Base-by-base conservation (phyloP, 1,140 invertebrate species). In the Drosophila truncata region DNA sequence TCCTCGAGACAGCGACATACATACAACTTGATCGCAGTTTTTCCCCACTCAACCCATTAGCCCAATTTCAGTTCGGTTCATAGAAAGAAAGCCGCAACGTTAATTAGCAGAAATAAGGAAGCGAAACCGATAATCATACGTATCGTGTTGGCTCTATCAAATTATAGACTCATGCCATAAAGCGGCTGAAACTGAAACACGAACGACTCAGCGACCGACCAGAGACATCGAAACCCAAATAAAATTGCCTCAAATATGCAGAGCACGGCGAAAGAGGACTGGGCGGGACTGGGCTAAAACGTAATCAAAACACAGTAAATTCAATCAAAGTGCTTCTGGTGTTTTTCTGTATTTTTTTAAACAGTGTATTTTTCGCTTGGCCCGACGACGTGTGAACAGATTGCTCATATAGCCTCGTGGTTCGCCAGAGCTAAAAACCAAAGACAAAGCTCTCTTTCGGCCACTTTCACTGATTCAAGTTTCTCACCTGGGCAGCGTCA, bases 51-150 rank as follows among this genome's bases (percentile, higher is more conserved):
- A 72, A 72, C 69, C 69, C 66, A 72, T 72, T 72, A 72, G 69
- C 69, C 66, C 80, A 54, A 78, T 80, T 71, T 87, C 62, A 62
- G 44, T 35, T 58, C 4, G 9, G 50, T 23, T 54, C 7, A 54
- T 33, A 59, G 62, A 76, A 66, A 52, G 82, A 63, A 50, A 41
- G 73, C 62, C 50, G 78, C 52, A 29, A 27, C 7, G 69, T 84
- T 80, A 87, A 87, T 90, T 78, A 84, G 80, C 72, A 54, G 65
- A 88, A 88, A 88, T 88, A 84, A 88, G 84, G 84, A 88, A 88
- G 84, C 85, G 70, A 82, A 80, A 50, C 74, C 69, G 63, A 78
- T 72, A 72, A 78, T 78, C 58, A 73, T 67, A 78, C 39, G 37
- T 83, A 83, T 82, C 67, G 77, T 59, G 69, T 62, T 61, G 57